A percentile compares a stretch with the other conserved stretches of the same genome.
Conservation (phyloP, 2,113 vertebrate species). For the Micromys minutus region DNA sequence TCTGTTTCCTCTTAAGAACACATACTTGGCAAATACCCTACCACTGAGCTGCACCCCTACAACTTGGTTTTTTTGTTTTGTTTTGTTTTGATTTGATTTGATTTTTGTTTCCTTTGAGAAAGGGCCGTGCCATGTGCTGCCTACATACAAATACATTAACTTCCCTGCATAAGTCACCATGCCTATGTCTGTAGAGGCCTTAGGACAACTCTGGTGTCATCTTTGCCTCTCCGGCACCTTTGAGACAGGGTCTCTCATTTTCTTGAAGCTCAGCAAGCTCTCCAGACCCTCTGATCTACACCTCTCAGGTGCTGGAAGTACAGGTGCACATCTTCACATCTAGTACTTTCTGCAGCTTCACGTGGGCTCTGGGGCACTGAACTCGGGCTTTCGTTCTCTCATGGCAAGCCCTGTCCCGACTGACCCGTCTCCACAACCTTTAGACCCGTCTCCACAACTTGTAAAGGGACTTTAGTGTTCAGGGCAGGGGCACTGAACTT, state of each 20-base stretch:
- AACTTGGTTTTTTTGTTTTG: not conserved
- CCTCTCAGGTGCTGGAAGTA: too few species aligned
- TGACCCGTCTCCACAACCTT: not conserved
- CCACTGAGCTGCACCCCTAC: not conserved
- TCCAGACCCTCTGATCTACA: not conserved
- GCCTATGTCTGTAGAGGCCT: not conserved
- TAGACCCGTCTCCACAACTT: not conserved
- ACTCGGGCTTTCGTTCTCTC: not conserved
- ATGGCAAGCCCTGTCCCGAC: not conserved
- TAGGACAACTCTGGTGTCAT: not conserved
- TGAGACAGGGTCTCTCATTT: not conserved
- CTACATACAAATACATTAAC: not conserved
- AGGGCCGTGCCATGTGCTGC: not conserved
- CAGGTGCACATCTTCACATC: not conserved
- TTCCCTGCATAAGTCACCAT: not conserved
- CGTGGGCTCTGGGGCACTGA: not conserved
- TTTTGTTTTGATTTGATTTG: not conserved
- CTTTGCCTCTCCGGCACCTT: not conserved
- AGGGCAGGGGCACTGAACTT: not conserved
- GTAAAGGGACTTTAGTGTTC: not conserved
- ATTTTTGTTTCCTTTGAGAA: not conserved
- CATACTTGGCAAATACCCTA: not conserved
- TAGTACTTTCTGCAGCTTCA: not conserved
- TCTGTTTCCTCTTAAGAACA: not conserved
- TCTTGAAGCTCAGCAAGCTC: not conserved